These are phyloP conservation scores for Sitta carolinensis DNA, from an alignment of 2,797 vertebrate genomes.

Conservation along the genomic window DNA sequence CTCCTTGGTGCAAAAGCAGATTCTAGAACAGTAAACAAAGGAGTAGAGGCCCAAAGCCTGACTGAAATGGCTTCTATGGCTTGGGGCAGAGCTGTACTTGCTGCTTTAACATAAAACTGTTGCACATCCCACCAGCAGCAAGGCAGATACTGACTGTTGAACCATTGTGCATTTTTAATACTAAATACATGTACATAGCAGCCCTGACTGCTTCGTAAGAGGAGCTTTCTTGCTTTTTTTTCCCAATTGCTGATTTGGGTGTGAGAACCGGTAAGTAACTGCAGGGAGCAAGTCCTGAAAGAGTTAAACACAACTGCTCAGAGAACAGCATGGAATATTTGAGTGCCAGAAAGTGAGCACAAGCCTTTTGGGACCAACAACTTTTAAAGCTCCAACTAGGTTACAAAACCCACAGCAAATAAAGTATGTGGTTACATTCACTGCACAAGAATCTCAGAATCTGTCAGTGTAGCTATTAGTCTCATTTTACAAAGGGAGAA, in stretches of 20 bases:
- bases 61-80: not conserved
- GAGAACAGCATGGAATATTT: not conserved
- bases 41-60: not conserved
- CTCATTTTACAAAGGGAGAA: not conserved
- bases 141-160: not conserved
- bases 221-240: not conserved
- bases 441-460: not conserved
- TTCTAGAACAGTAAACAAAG: not conserved
- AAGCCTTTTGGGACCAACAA: not conserved
- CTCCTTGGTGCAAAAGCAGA: not conserved
- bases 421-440: not conserved
- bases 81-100: not conserved
- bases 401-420: not conserved
- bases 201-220: not conserved
- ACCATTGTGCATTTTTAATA: not conserved
- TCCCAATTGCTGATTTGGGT: not conserved
- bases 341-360: not conserved
- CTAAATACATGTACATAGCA: fast-evolving
- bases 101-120: not conserved
- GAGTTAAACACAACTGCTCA: not conserved
- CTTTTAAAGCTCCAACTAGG: not conserved
- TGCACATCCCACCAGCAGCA: not conserved
- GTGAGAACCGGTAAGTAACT: not conserved
- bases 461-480: not conserved
- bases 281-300: not conserved